A percentile compares a stretch with the other conserved stretches of the same genome.
Evolutionary conservation across 2,888 invertebrate species (phyloP).

Genomic region (Girardia tigrina): DNA sequence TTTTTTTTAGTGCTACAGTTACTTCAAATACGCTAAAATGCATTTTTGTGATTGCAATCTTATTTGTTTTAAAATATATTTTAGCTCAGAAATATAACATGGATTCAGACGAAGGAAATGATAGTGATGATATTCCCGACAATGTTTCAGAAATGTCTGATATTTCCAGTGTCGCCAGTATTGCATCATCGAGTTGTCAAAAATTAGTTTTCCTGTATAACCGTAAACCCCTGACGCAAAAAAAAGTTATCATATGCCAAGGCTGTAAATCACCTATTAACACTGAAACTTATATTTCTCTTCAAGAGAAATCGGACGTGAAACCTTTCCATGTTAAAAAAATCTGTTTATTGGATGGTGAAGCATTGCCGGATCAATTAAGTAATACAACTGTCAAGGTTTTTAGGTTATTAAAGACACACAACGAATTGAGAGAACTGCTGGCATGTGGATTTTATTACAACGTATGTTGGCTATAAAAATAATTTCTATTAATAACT

Average conservation of each 20-base stretch:
- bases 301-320: background rate
- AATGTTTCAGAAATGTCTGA: background rate
- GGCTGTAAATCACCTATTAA: background rate
- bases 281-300: background rate
- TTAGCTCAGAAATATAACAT: no score
- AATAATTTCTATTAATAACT: background rate
- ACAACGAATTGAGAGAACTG: background rate
- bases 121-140: constrained; percentile 10
- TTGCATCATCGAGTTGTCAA: background rate
- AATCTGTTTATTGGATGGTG: background rate
- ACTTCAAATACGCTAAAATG: no score
- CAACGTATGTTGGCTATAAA: background rate
- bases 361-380: background rate
- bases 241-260: background rate
- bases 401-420: background rate
- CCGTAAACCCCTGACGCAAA: background rate
- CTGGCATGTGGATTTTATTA: constrained; percentile 1
- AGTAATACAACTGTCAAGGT: background rate
- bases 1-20: no score
- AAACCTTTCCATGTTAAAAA: background rate
- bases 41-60: no score
- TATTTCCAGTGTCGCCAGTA: background rate
- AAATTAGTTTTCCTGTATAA: background rate
- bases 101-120: background rate
- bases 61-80: no score